phyloP scores from a whole-genome alignment of 2,113 vertebrate genomes.

The Equus quagga region DNA sequence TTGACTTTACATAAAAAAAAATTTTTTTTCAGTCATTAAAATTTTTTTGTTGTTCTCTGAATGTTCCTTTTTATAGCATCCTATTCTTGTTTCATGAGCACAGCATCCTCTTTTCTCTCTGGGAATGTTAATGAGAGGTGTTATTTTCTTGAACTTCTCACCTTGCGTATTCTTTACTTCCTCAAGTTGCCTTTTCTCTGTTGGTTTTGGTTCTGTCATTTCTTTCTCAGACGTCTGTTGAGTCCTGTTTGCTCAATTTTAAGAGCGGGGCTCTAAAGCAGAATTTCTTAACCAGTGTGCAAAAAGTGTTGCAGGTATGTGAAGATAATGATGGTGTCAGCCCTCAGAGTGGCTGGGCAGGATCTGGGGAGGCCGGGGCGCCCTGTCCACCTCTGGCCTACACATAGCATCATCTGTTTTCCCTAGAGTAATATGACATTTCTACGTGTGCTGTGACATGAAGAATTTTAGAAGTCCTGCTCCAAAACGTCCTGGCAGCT shows the following conservation, averaged over 20 bases:
- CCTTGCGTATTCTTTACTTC: background rate
- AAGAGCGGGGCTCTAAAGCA: background rate
- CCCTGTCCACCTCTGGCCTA: background rate
- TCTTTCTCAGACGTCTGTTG: background rate
- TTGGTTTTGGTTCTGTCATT: background rate
- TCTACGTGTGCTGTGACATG: background rate
- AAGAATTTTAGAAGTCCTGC: background rate
- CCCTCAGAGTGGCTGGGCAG: background rate
- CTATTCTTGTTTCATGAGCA: background rate
- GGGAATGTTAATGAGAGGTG: background rate
- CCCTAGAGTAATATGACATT: background rate
- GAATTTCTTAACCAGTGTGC: background rate
- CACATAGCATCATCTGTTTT: background rate
- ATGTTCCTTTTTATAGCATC: background rate
- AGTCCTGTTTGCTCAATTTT: background rate
- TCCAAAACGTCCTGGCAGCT: background rate
- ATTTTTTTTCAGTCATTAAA: background rate
- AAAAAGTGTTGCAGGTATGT: background rate
- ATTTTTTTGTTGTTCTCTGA: background rate
- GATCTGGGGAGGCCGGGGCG: background rate
- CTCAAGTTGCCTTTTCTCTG: background rate
- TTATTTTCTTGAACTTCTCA: constrained; percentile 24
- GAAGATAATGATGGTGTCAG: background rate
- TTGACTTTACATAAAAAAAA: background rate
- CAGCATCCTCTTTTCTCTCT: background rate